A percentile compares a stretch with the other conserved stretches of the same genome.
phyloP scores from a whole-genome alignment of 2,113 vertebrate species.

The Pluvialis apricaria region DNA sequence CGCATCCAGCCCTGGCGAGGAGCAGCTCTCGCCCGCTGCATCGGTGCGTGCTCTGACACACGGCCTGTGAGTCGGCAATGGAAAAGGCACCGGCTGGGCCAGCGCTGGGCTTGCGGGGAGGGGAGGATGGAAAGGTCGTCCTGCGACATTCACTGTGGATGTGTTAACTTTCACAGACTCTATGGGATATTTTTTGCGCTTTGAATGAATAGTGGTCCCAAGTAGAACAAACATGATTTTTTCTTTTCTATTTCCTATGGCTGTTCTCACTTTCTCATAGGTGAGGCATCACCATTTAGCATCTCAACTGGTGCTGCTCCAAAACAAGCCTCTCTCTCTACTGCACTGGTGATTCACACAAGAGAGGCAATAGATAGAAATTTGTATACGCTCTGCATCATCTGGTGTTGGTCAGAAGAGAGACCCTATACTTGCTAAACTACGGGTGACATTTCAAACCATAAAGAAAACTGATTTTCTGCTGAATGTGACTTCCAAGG shows the following conservation, averaged over 20 bases:
- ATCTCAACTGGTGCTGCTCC: neutral
- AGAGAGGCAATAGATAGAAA: neutral
- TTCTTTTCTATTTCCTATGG: neutral
- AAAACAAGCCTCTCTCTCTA: neutral
- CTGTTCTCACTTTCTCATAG: neutral
- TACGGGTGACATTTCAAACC: neutral
- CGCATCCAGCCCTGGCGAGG: neutral
- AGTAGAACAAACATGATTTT: neutral
- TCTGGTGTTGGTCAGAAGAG: neutral
- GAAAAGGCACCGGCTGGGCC: neutral
- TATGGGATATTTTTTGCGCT: neutral
- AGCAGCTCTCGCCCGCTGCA: fast-evolving
- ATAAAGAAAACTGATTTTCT: neutral
- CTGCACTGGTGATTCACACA: neutral
- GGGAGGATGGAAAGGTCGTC: neutral
- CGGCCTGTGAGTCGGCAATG: fast-evolving
- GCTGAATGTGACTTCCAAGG: neutral
- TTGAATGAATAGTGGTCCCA: neutral
- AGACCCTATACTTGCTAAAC: neutral
- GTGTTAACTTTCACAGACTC: neutral
- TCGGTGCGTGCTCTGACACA: fast-evolving
- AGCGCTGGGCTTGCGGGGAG: fast-evolving
- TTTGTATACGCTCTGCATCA: neutral
- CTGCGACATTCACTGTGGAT: neutral
- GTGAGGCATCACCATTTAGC: neutral